phyloP scores from a whole-genome alignment of 2,888 invertebrate genomes.

The Frankliniella intonsa region DNA sequence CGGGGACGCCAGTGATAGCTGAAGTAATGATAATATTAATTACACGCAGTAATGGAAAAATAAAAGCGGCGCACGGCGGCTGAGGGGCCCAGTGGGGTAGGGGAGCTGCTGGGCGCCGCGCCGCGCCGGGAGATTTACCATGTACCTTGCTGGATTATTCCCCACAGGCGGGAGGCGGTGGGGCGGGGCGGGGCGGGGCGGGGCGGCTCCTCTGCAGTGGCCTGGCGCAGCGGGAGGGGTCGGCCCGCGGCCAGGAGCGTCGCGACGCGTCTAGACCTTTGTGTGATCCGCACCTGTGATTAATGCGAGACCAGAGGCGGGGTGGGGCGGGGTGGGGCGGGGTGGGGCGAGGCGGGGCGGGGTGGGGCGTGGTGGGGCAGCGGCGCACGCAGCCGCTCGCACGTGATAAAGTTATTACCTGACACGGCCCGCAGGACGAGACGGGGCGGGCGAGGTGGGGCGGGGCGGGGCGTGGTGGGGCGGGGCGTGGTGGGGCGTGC shows the following conservation, averaged over 20 bases:
- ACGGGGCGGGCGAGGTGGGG: no score
- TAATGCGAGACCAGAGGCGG: background rate
- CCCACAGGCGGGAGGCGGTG: no score
- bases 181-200: background rate
- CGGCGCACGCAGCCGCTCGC: background rate
- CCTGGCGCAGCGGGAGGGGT: background rate
- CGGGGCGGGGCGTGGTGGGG: no score
- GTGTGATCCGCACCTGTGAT: constrained; percentile 18
- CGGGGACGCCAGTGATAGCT: no score
- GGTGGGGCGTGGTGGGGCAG: background rate
- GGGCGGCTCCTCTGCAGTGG: background rate
- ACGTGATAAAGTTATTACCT: background rate
- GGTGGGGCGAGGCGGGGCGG: no score
- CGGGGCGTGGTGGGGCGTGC: no score
- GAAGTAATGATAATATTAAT: no score
- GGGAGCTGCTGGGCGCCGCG: no score
- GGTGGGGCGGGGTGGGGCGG: background rate
- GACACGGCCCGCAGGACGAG: background rate
- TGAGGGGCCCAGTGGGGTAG: no score
- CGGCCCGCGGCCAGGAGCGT: constrained; percentile 6
- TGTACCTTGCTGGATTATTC: background rate
- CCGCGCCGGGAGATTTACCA: background rate
- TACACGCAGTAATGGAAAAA: no score
- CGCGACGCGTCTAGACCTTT: constrained; percentile 18
- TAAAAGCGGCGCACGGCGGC: no score